Base-by-base conservation (phyloP, 1,140 invertebrate species). In the Cheumatopsyche charites region DNA sequence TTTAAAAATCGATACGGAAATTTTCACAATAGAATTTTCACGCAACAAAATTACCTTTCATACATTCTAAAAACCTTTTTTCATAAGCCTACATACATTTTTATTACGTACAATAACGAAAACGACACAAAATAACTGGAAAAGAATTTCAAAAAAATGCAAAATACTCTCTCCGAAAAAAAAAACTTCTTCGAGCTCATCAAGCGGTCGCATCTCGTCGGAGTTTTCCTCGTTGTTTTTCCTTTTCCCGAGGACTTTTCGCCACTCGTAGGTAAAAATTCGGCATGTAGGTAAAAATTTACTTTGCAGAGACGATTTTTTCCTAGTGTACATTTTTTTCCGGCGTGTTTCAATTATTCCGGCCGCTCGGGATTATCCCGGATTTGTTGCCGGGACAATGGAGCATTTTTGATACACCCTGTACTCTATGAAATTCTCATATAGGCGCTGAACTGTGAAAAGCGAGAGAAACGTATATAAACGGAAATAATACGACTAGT, bases 341-440 rank as follows among this genome's bases (percentile, higher is more conserved):
- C 36, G 12, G 15, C 19, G 62, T 63, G 36, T 68, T 68, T 68
- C 66, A 68, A 68, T 68, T 68, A 68, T 68, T 55, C n/a, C 25
- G 26, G 23, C 49, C 49, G 47, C 47, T 13, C 47, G 66, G 63
- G 66, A 68, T 68, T 68, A 68, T 21, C 43, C 21, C 5, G 42
- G 66, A 68, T 68, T 68, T 68, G 66, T 42, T 17, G 9, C 65
- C n/a, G 49, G 49, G 21, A 25, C 15, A 66, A 23, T 63, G 62
- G 36, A 0, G 23, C 25, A 21, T 21, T 15, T 41, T 62, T 26
- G 2, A 26, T 62, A 26, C 19, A 62, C 19, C 19, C 13, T 36
- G 29, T 36, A 36, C 47, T 49, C 47, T 15, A 49, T 49, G 13
- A 49, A 13, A 49, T 15, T 49, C 13, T 43, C 9, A 9, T 36